Evolutionary conservation across 2,797 vertebrate species (phyloP), one percentile per base, ranked within the genome.

Genomic region (Sebastolobus alascanus): DNA sequence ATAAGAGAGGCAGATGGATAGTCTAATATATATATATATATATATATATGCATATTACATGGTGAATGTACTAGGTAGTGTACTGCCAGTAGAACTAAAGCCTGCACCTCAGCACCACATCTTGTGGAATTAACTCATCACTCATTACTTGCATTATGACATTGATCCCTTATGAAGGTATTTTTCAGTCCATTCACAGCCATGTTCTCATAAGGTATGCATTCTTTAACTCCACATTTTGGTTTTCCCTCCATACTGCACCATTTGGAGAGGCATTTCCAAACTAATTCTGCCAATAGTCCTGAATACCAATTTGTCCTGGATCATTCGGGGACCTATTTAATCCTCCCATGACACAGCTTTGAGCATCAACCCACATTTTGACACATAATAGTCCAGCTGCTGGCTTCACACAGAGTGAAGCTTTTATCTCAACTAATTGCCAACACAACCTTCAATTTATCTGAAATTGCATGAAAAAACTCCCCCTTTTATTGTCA

Each of bases 331-430:
- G 88, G 79, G 83, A 79, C 59, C 79, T 22, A 25, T 77, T 87
- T 86, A 87, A 88, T 90, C 86, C 77, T 82, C 83, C 84, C 77
- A 31, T 80, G 83, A 79, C 77, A 75, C 68, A 54, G 72, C 86
- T 85, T 83, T 79, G 73, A 83, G 54, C 64, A 60, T 59, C 77
- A 79, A 66, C 58, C 77, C 75, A 77, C 52, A 70, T 81, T 87
- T 7, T 75, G 68, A 86, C 79, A 77, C 83, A 87, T 81, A 88
- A 88, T 80, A 56, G 88, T 85, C 86, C 86, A 90, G 88, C 86
- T 90, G 90, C 79, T 84, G 69, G 80, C 79, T 87, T 77, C 77
- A 87, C 77, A 90, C 80, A n/a, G 69, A 12, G 67, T 73, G 79
- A 58, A 77, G 79, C 77, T 82, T 87, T 86, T 83, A 84, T 83